These are phyloP conservation scores for Spodoptera picta DNA, from an alignment of 2,888 invertebrate genomes.

Conservation along the genomic window DNA sequence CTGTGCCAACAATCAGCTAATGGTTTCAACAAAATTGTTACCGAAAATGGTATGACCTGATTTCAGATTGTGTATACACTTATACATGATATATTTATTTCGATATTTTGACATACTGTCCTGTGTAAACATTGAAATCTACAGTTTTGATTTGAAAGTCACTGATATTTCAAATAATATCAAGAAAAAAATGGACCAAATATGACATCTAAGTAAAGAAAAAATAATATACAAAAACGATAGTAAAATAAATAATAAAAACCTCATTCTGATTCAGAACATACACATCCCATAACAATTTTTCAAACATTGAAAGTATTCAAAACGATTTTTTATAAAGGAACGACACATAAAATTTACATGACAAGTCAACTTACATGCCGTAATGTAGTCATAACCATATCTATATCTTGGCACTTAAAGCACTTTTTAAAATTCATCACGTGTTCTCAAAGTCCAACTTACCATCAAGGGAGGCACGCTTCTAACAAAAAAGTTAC, in stretches of 20 bases:
- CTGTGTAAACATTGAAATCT: constrained; percentile 5
- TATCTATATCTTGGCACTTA: constrained; percentile 74
- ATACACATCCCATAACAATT: constrained; percentile 65
- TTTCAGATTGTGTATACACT: constrained; percentile 32
- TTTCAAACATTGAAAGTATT: constrained; percentile 63
- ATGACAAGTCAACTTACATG: constrained; percentile 77
- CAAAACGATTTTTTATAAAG: constrained; percentile 66
- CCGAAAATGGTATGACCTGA: constrained; percentile 44
- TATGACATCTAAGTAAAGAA: constrained; percentile 3
- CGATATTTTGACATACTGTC: constrained; percentile 14
- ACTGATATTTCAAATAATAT: background rate
- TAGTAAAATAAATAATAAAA: constrained; percentile 53
- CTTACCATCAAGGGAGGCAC: constrained; percentile 75
- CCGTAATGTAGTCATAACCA: constrained; percentile 76
- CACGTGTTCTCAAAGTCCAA: constrained; percentile 74
- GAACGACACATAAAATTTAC: constrained; percentile 74
- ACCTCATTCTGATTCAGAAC: constrained; percentile 65
- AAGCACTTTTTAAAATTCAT: constrained; percentile 84
- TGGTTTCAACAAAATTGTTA: constrained; percentile 60
- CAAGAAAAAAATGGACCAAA: constrained; percentile 12
- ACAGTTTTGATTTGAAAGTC: background rate
- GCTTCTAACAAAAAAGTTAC: constrained; percentile 76
- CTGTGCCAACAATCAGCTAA: constrained; percentile 66
- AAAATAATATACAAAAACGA: constrained; percentile 15
- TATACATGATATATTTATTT: constrained; percentile 20